Base-by-base conservation (phyloP, 2,888 invertebrate species). In the Neelides folsomi region DNA sequence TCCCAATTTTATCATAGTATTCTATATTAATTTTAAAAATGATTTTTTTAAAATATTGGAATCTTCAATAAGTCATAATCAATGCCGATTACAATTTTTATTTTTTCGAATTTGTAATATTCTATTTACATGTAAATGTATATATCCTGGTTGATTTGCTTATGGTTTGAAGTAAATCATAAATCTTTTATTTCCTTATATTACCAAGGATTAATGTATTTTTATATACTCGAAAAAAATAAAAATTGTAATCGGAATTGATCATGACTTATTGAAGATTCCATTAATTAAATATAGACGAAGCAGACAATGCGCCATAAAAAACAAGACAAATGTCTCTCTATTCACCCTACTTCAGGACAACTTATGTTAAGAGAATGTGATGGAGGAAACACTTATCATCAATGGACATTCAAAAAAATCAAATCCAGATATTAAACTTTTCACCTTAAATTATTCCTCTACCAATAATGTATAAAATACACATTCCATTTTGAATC, bases 381-480 rank as follows among this genome's bases (percentile, higher is more conserved):
- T 70, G 88, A 92, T 71, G 73, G 79, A 36, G 81, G 83, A 67
- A 88, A 89, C 69, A 82, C 83, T 18, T 86, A 83, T 72, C 90
- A 92, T 67, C 83, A 89, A 67, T 93, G 92, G 90, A 76, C 76
- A 51, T 87, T 90, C 69, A 80, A 81, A 67, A 79, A 80, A 68
- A 77, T 85, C 51, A 77, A 77, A 64, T 83, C 84, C 10, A 77
- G 75, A 37, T 63, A 63, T 39, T 63, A 58, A 58, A 18, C 15
- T 15, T 13, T 5, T 38, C 3, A 6, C 5, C 38, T 38, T 9
- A 13, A 38, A 9, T 36, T 36, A 12, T 36, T 38, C n/a, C 5
- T 13, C 15, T 13, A 13, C n/a, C 15, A 38, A 6, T 38, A 9
- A n/a, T 38, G 13, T 38, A n/a, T 38, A 9, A n/a, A n/a, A n/a